phyloP scores from a whole-genome alignment of 2,113 vertebrate species.

The Heptranchias perlo region DNA sequence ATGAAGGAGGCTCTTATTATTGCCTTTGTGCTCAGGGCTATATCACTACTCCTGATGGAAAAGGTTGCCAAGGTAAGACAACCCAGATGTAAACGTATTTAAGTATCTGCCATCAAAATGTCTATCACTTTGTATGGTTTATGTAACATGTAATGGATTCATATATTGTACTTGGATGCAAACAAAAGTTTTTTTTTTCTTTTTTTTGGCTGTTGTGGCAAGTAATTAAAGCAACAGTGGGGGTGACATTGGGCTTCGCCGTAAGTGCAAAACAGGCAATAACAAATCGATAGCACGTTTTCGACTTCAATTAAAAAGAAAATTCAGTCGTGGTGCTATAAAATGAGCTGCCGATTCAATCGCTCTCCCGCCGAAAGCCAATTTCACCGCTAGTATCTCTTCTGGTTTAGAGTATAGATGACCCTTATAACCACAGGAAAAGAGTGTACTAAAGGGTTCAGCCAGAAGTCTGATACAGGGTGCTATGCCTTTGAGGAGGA shows the following conservation, averaged over 20 bases:
- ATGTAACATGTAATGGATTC: background rate
- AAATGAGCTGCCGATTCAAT: background rate
- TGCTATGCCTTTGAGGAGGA: background rate
- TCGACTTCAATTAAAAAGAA: background rate
- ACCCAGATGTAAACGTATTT: background rate
- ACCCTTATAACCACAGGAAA: background rate
- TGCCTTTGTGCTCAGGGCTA: conserved; percentile 61
- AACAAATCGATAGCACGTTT: background rate
- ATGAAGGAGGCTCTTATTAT: conserved; percentile 50
- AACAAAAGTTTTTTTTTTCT: background rate
- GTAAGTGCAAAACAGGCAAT: background rate
- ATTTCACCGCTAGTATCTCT: background rate
- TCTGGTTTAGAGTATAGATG: background rate
- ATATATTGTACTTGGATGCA: background rate
- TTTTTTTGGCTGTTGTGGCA: background rate
- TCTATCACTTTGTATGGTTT: background rate
- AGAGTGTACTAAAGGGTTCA: background rate
- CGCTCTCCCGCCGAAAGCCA: background rate
- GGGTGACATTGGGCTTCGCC: background rate
- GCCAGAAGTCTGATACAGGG: background rate
- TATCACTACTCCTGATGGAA: conserved; percentile 47
- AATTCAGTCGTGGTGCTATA: background rate
- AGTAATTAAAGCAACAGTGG: no score
- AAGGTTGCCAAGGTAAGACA: conserved; percentile 69
- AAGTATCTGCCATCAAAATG: background rate